These are phyloP conservation scores for Ammodytes dubius DNA, from an alignment of 2,113 vertebrate genomes.

Conservation along the genomic window DNA sequence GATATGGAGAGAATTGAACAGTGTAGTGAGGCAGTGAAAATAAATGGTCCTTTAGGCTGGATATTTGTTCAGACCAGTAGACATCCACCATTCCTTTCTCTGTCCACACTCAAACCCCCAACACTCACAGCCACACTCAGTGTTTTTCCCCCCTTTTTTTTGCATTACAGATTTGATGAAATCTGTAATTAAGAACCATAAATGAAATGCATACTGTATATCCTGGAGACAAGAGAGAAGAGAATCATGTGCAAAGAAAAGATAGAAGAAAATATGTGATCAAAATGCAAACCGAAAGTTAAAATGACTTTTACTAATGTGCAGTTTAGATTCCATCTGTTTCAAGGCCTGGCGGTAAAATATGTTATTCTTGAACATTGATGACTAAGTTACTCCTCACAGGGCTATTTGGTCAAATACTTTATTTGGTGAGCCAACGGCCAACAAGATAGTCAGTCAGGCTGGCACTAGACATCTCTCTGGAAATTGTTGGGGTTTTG, in stretches of 20 bases:
- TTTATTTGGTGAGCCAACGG: not conserved
- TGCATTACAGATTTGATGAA: not conserved
- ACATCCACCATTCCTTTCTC: conserved; percentile 10
- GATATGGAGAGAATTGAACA: conserved; percentile 24
- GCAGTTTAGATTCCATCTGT: not conserved
- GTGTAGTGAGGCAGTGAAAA: conserved; percentile 40
- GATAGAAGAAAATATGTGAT: not conserved
- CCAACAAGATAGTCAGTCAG: not conserved
- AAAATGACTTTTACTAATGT: not conserved
- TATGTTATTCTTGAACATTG: not conserved
- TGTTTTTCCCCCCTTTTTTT: not conserved
- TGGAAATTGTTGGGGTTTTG: no score
- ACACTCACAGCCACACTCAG: not conserved
- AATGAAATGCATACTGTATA: not conserved
- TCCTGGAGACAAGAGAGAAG: no score
- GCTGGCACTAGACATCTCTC: no score
- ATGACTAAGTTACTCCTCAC: not conserved
- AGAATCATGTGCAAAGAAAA: not conserved
- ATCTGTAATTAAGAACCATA: conserved; percentile 9
- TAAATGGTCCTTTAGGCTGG: conserved; percentile 37
- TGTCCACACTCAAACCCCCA: not conserved
- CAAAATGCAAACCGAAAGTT: not conserved
- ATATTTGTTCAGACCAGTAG: conserved; percentile 38
- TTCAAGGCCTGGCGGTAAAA: not conserved
- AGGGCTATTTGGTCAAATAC: not conserved